phyloP scores from a whole-genome alignment of 2,888 invertebrate genomes.

The Brachyptera risi region DNA sequence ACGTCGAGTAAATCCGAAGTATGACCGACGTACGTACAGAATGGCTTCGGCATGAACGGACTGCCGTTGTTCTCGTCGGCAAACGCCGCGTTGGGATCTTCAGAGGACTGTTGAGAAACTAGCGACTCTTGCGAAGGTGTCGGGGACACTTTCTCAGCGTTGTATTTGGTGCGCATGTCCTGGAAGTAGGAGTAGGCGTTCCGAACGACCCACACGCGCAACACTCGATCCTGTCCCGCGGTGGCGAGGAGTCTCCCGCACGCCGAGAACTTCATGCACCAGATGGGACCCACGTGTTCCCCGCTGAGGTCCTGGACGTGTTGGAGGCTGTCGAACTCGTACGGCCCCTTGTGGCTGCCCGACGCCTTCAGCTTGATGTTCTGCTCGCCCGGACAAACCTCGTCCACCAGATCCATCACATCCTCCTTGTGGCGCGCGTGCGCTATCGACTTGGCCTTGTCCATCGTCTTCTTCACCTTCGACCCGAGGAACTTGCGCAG shows the following conservation, averaged over 20 bases:
- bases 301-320: slow-evolving; percentile 79
- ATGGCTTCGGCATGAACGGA: slow-evolving; percentile 84
- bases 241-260: slow-evolving; percentile 94
- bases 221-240: slow-evolving; percentile 92
- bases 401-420: slow-evolving; percentile 78
- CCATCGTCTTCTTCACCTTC: slow-evolving; percentile 86
- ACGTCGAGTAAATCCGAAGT: slow-evolving; percentile 95
- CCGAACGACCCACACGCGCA: slow-evolving; percentile 92
- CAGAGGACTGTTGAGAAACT: slow-evolving; percentile 69
- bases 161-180: slow-evolving; percentile 94
- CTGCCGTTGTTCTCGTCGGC: slow-evolving; percentile 54
- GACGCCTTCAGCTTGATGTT: slow-evolving; percentile 89
- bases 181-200: slow-evolving; percentile 88
- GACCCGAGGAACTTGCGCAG: slow-evolving; percentile 80
- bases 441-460: slow-evolving; percentile 84
- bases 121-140: slow-evolving; percentile 91
- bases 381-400: slow-evolving; percentile 62
- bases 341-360: slow-evolving; percentile 94
- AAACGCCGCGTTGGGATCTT: slow-evolving; percentile 54
- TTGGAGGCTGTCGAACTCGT: slow-evolving; percentile 89
- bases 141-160: slow-evolving; percentile 86
- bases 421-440: slow-evolving; percentile 85
- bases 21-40: slow-evolving; percentile 91
- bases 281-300: slow-evolving; percentile 89
- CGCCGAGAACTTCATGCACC: slow-evolving; percentile 98